phyloP scores from a whole-genome alignment of 2,113 vertebrate species.

The Vireo altiloquus region DNA sequence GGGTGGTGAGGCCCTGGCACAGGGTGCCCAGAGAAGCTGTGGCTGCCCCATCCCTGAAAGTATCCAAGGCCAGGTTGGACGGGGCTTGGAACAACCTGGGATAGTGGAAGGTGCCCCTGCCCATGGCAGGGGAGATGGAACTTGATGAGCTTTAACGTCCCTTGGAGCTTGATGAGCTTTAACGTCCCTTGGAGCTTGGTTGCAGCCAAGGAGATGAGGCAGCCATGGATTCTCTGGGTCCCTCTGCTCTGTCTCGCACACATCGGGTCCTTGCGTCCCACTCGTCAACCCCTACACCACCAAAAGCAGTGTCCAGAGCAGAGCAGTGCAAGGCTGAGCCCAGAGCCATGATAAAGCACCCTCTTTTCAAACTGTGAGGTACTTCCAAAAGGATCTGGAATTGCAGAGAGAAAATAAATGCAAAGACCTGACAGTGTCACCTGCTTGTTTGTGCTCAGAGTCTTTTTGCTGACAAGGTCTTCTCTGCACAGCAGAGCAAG shows the following conservation, averaged over 20 bases:
- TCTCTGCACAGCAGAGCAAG: background rate
- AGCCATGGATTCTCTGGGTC: background rate
- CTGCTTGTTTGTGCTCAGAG: background rate
- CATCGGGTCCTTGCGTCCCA: fast-evolving
- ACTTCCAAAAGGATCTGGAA: background rate
- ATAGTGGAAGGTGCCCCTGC: background rate
- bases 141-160: background rate
- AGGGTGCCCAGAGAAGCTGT: background rate
- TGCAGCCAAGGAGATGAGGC: background rate
- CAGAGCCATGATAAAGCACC: fast-evolving
- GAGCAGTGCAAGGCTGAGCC: background rate
- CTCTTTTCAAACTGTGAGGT: background rate
- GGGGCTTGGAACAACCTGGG: background rate
- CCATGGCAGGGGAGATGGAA: background rate
- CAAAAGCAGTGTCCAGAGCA: background rate
- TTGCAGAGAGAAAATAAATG: background rate
- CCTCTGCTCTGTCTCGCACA: background rate
- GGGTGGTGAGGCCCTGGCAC: background rate
- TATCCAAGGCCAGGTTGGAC: fast-evolving
- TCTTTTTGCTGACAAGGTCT: background rate
- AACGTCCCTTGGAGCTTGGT: background rate
- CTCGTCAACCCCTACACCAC: background rate
- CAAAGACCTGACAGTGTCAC: background rate
- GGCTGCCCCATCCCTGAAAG: background rate
- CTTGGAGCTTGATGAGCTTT: background rate